Conservation (phyloP, 1,140 invertebrate genomes). For the Nomia melanderi region DNA sequence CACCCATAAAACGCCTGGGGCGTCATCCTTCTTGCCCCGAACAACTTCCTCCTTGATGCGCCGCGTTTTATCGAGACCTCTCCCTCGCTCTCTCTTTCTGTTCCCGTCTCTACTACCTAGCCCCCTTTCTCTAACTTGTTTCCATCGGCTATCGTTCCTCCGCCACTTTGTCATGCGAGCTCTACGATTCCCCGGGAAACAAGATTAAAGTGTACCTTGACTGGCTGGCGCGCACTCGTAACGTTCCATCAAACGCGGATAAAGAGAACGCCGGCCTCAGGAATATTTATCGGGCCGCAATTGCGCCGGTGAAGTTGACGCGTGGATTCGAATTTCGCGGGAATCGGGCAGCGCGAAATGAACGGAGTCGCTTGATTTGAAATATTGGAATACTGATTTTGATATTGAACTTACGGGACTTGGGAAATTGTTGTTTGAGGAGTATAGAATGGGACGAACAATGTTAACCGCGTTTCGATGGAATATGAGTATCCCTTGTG, state of each 20-base stretch:
- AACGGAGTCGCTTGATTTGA: no score
- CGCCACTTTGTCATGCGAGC: conserved; percentile 3
- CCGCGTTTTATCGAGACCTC: conserved; percentile 27
- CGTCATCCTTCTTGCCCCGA: conserved; percentile 41
- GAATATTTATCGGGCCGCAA: conserved; percentile 20
- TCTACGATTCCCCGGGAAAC: neutral
- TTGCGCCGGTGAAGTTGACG: no score
- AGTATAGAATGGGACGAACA: no score
- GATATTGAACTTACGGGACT: no score
- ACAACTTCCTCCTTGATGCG: conserved; percentile 45
- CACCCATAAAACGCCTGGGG: conserved; percentile 63
- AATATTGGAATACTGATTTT: no score
- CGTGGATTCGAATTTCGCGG: neutral
- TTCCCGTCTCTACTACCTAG: no score
- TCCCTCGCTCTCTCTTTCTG: no score
- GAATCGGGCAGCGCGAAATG: no score
- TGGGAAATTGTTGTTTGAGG: no score
- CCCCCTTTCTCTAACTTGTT: no score
- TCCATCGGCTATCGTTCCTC: neutral
- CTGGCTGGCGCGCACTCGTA: conserved; percentile 1
- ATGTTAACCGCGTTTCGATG: no score
- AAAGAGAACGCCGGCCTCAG: neutral
- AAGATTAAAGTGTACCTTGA: conserved; percentile 32
- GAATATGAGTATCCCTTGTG: no score
- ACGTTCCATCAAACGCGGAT: conserved; percentile 1